Evolutionary conservation across 2,888 invertebrate genomes (phyloP).

Genomic region (Abrostola tripartita): DNA sequence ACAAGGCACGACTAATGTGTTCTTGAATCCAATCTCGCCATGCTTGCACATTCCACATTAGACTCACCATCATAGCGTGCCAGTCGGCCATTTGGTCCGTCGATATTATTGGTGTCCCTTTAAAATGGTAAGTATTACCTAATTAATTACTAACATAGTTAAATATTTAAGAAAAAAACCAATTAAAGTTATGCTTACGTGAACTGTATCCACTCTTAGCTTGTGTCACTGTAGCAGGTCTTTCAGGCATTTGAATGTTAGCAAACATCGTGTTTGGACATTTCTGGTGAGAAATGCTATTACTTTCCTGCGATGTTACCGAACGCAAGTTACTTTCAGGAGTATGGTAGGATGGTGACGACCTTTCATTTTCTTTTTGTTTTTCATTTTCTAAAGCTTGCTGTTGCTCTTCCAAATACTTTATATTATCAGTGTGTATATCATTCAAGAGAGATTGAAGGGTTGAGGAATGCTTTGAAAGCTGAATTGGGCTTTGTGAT

Average conservation of each 20-base stretch:
- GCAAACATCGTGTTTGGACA: slow-evolving; percentile 60
- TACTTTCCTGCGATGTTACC: slow-evolving; percentile 13
- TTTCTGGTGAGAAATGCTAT: slow-evolving; percentile 47
- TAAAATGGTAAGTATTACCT: background rate
- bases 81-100: slow-evolving; percentile 80
- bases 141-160: no score
- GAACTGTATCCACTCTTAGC: slow-evolving; percentile 59
- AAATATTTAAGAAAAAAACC: no score
- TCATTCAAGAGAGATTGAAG: slow-evolving; percentile 26
- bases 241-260: slow-evolving; percentile 30
- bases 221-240: slow-evolving; percentile 31
- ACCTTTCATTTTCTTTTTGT: slow-evolving; percentile 10
- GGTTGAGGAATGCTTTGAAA: slow-evolving; percentile 11
- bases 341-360: slow-evolving; percentile 43
- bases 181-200: slow-evolving; percentile 61
- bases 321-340: slow-evolving; percentile 41
- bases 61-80: slow-evolving; percentile 81
- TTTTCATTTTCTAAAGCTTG: slow-evolving; percentile 6
- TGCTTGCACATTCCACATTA: slow-evolving; percentile 82
- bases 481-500: slow-evolving; percentile 1
- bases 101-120: slow-evolving; percentile 72
- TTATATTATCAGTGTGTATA: slow-evolving; percentile 30
- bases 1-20: slow-evolving; percentile 70
- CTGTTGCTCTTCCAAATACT: slow-evolving; percentile 18
- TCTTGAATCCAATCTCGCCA: slow-evolving; percentile 84